Percentiles rank a stretch among this genome's conserved stretches.
These are phyloP conservation scores for Enhydra lutris DNA, from an alignment of 2,113 vertebrate species.

Conservation along the genomic window DNA sequence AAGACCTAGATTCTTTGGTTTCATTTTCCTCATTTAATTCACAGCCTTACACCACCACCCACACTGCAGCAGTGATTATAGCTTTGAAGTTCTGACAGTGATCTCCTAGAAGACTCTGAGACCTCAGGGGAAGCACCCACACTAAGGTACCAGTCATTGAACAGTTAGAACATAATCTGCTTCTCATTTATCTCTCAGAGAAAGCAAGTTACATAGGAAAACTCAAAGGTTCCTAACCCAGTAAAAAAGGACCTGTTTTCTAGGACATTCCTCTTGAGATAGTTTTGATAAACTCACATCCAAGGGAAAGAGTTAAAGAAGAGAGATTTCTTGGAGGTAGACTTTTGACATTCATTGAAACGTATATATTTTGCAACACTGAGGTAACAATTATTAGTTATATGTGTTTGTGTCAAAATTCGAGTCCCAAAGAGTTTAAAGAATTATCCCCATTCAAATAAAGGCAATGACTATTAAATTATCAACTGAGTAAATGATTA, in stretches of 20 bases:
- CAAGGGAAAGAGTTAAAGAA: background rate
- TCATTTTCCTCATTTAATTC: background rate
- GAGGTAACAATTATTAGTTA: background rate
- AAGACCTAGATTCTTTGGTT: background rate
- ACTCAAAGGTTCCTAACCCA: background rate
- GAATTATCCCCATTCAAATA: background rate
- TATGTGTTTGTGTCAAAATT: background rate
- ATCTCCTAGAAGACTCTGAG: background rate
- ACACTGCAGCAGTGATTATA: background rate
- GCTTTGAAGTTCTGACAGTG: background rate
- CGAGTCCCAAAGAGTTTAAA: background rate
- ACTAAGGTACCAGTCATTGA: accelerated
- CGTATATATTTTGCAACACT: background rate
- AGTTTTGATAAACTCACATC: background rate
- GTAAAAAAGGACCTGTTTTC: background rate
- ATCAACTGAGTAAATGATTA: constrained; percentile 19
- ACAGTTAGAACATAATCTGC: background rate
- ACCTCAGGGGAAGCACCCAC: accelerated
- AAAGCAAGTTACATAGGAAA: background rate
- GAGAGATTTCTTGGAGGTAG: background rate
- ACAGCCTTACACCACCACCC: accelerated
- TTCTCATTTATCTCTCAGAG: background rate
- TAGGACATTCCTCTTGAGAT: background rate
- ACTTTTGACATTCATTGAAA: background rate
- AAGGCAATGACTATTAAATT: background rate